Percentiles rank a stretch among this genome's conserved stretches.
Conservation (phyloP, 2,113 vertebrate species). For the Craseonycteris thonglongyai region DNA sequence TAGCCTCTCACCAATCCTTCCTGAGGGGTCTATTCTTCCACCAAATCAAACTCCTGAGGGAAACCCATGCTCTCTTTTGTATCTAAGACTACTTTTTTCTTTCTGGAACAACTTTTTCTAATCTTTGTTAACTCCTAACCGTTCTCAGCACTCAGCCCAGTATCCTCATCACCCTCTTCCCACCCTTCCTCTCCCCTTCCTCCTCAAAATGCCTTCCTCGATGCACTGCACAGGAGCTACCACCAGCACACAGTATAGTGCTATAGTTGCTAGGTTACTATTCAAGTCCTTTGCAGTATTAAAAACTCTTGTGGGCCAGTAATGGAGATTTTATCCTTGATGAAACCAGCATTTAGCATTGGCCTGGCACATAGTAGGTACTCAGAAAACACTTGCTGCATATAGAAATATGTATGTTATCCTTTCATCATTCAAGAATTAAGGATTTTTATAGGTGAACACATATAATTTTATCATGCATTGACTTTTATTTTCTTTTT, state of each 20-base stretch:
- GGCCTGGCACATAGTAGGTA: no score
- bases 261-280: background rate
- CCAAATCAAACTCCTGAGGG: no score
- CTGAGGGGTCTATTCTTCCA: background rate
- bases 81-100: background rate
- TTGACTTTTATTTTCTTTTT: background rate
- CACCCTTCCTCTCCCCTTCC: background rate
- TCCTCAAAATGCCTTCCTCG: background rate
- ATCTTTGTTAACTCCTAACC: accelerated
- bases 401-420: background rate
- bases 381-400: background rate
- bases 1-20: no score
- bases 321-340: background rate
- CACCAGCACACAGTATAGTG: accelerated
- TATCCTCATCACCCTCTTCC: no score
- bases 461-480: background rate
- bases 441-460: background rate
- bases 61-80: background rate
- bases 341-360: background rate
- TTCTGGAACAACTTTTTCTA: background rate
- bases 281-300: accelerated
- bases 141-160: background rate
- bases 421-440: background rate
- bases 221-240: background rate
- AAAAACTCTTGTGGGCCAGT: background rate